Percentiles rank a stretch among this genome's conserved stretches.
Conservation (phyloP, 2,888 invertebrate species). For the Venusia cambrica region DNA sequence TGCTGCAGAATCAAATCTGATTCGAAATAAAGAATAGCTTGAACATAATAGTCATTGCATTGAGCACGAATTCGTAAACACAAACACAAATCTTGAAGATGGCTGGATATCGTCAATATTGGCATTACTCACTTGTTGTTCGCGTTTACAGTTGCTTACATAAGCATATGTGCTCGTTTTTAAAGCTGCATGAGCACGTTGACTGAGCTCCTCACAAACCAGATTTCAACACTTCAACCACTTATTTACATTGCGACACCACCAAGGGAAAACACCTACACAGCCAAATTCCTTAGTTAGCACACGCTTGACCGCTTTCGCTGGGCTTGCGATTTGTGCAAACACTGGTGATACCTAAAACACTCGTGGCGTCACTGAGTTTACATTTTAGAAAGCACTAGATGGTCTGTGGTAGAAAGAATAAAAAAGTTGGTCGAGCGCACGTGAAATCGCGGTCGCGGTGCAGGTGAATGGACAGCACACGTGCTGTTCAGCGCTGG, state of each 20-base stretch:
- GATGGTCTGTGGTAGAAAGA: conserved; percentile 19
- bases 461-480: conserved; percentile 26
- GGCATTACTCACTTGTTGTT: conserved; percentile 60
- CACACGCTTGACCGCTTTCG: conserved; percentile 68
- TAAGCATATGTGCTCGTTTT: conserved; percentile 70
- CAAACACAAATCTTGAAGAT: conserved; percentile 12
- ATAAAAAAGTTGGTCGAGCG: conserved; percentile 35
- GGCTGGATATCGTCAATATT: conserved; percentile 7
- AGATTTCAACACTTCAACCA: conserved; percentile 74
- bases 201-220: conserved; percentile 64
- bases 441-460: conserved; percentile 35
- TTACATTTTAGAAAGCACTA: conserved; percentile 31
- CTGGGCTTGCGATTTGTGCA: conserved; percentile 55
- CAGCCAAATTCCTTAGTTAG: conserved; percentile 58
- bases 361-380: conserved; percentile 29
- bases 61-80: conserved; percentile 13
- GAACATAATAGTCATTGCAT: no score
- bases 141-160: conserved; percentile 64
- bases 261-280: conserved; percentile 66
- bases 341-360: conserved; percentile 38
- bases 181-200: conserved; percentile 60
- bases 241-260: conserved; percentile 76
- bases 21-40: no score
- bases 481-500: conserved; percentile 40
- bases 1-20: no score